Evolutionary conservation across 2,888 invertebrate species (phyloP), one percentile per base, ranked within the genome.

Genomic region (Drosophila kanekoi): DNA sequence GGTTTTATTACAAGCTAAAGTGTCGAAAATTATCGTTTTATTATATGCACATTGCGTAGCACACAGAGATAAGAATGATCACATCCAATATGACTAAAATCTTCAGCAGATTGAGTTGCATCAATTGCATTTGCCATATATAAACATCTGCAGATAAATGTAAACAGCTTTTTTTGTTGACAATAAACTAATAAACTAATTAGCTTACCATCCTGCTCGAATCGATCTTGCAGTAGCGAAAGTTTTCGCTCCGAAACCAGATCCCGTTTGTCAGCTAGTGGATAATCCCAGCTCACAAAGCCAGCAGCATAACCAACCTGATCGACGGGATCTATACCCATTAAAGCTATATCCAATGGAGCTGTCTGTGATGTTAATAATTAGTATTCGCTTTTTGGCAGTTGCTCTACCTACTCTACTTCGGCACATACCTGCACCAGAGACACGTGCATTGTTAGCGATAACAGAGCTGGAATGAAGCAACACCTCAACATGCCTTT

Each of bases 101-200:
- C 43, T 88, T 86, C 35, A 88, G 38, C 35, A 83, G 23, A 14
- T 88, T 88, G 0, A 80, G 9, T 33, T 83, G 87, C 51, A 88
- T 18, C 20, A 79, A 28, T 6, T 72, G 66, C 77, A 83, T 82
- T 11, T 51, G 37, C 4, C 64, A 0, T 2, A 63, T 13, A 14
- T 40, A 52, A 2, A 45, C 6, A 38, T 71, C 82, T 85, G 5
- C 0, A 3, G 8, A 13, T 10, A 49, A 28, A 38, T 35, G 5
- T 1, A 1, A 56, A 45, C n/a, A 18, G 14, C 8, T 23, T 41
- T 23, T 14, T 32, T 32, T n/a, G n/a, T n/a, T n/a, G n/a, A n/a
- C n/a, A n/a, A n/a, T n/a, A n/a, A n/a, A n/a, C n/a, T n/a, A n/a
- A n/a, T n/a, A n/a, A 3, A 9, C 6, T 13, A 20, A n/a, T 1